Evolutionary conservation across 2,113 vertebrate species (phyloP), one percentile per base, ranked within the genome.

Genomic region (Grus americana): DNA sequence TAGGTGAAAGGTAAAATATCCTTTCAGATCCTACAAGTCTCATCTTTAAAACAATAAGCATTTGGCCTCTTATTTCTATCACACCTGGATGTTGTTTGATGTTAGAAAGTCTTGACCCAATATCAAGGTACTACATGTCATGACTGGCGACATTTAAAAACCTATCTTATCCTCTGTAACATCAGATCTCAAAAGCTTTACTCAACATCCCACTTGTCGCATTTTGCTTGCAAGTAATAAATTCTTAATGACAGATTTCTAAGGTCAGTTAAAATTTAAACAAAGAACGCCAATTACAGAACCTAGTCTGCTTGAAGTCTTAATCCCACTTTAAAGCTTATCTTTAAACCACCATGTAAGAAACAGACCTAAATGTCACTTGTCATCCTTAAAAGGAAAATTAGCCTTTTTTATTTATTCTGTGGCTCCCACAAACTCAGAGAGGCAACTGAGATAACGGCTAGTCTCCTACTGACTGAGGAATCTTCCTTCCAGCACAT

Each of bases 191-290:
- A 82, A 76, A 89, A 87, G 27, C n/a, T 61, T 78, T 76, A 76
- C 32, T 79, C 70, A 85, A 32, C 16, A 85, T 82, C 38, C 54
- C 42, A 62, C 62, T 66, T 57, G 42, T 34, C 4, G 3, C 7
- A 44, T 63, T 89, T 16, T 85, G 36, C n/a, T 92, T 75, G 57
- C 10, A 15, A 94, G 66, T 27, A 79, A 50, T 44, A 75, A 57
- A 65, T 54, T 71, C 68, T 87, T 82, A 75, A 80, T 34, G 49
- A 62, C 40, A 75, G 24, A 87, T 58, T 85, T 85, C 66, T 62
- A 65, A 92, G 49, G 34, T 52, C 75, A 88, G 61, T 86, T 90
- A 95, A 89, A 84, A 81, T 44, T 88, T 80, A 79, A 84, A 90
- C 42, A 81, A 83, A 80, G 32, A 83, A 63, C 2, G 18, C 4